Conservation (phyloP, 2,113 vertebrate genomes). For the Actinemys pallida region DNA sequence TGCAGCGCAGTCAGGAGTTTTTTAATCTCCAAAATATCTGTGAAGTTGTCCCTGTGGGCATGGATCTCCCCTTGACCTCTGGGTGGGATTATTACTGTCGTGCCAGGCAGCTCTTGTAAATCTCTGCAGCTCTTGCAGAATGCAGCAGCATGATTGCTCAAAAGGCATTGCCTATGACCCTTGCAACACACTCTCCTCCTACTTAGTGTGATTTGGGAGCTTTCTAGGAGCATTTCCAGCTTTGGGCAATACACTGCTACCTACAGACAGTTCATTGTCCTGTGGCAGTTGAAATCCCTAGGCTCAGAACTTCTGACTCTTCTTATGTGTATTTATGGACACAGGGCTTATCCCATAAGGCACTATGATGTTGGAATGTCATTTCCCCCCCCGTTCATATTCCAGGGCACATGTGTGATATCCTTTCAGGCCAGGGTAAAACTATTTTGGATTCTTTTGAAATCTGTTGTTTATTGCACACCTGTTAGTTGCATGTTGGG, state of each 20-base stretch:
- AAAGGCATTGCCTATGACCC: background rate
- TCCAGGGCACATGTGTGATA: background rate
- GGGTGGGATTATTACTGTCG: background rate
- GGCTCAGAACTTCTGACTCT: background rate
- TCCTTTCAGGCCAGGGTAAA: conserved; percentile 7
- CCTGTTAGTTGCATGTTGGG: background rate
- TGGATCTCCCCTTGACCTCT: background rate
- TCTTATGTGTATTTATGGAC: conserved; percentile 10
- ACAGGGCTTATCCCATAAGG: background rate
- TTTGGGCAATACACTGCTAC: background rate
- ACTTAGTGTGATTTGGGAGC: background rate
- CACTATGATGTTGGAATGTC: background rate
- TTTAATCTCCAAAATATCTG: background rate
- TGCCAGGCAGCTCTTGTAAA: background rate
- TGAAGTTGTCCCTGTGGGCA: background rate
- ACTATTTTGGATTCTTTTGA: conserved; percentile 26
- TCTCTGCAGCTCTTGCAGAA: background rate
- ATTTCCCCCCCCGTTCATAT: background rate
- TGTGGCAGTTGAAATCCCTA: background rate
- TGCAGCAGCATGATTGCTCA: background rate
- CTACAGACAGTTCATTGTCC: background rate
- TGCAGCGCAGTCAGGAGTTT: background rate
- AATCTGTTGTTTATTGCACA: background rate
- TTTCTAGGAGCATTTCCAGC: background rate
- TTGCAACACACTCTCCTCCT: rapidly evolving